Conservation (phyloP, 2,113 vertebrate genomes). For the Thymallus thymallus region DNA sequence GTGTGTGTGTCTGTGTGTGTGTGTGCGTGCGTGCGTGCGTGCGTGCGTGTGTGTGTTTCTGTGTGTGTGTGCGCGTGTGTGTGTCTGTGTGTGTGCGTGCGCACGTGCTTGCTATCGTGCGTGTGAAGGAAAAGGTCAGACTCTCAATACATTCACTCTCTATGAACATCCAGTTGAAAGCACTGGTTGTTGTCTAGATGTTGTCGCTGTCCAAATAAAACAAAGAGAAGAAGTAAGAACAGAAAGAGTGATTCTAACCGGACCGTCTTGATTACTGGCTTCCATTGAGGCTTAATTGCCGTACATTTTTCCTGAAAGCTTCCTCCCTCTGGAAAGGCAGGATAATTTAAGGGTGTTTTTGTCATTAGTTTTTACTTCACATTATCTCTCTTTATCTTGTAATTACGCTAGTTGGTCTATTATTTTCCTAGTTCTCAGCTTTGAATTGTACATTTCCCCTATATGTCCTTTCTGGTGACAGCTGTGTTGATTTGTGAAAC, state of each 20-base stretch:
- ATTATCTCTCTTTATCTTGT: slow-evolving; percentile 9
- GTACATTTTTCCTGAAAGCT: slow-evolving; percentile 25
- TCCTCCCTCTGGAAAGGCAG: slow-evolving; percentile 27
- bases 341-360: slow-evolving; percentile 15
- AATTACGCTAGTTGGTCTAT: slow-evolving; percentile 5
- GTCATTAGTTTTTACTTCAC: slow-evolving; percentile 26
- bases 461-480: too few relatives aligned
- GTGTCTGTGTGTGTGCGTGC: too few relatives aligned
- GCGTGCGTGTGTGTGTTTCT: slow-evolving; percentile 4
- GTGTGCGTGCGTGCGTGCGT: slow-evolving; percentile 14
- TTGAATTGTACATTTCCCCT: neutral
- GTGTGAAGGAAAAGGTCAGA: slow-evolving; percentile 11
- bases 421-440: neutral
- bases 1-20: neutral
- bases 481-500: too few relatives aligned
- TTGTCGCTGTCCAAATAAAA: slow-evolving; percentile 14
- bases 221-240: neutral
- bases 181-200: slow-evolving; percentile 3
- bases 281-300: slow-evolving; percentile 40
- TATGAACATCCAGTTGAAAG: slow-evolving; percentile 24
- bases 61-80: neutral
- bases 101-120: too few relatives aligned
- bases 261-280: slow-evolving; percentile 32
- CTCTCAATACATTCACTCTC: slow-evolving; percentile 16
- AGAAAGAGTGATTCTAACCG: slow-evolving; percentile 25